These are phyloP conservation scores for Lepidochitona cinerea DNA, from an alignment of 2,888 invertebrate species.

Conservation along the genomic window DNA sequence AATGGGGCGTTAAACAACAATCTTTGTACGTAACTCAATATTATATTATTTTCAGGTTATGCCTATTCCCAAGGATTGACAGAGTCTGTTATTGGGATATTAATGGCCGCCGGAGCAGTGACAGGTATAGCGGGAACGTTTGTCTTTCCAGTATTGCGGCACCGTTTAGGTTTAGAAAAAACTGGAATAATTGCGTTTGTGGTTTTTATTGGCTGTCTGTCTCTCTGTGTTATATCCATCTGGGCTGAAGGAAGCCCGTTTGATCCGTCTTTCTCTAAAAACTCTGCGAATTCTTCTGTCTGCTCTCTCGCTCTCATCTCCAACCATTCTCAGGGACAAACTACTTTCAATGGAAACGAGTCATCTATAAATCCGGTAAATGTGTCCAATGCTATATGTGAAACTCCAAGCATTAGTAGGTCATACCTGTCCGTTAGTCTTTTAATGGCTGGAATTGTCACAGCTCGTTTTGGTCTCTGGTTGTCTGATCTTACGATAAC, in stretches of 20 bases:
- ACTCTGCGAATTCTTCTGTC: not conserved
- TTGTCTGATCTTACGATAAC: conserved; percentile 72
- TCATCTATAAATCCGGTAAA: not conserved
- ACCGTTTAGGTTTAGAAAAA: conserved; percentile 60
- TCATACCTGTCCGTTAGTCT: conserved; percentile 56
- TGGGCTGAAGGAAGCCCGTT: conserved; percentile 74
- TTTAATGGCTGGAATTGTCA: conserved; percentile 62
- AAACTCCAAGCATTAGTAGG: not conserved
- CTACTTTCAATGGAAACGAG: not conserved
- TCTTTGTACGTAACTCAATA: too few species aligned
- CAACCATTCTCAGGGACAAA: not conserved
- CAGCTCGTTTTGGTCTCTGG: conserved; percentile 71
- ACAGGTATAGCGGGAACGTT: conserved; percentile 73
- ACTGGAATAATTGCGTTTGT: conserved; percentile 66
- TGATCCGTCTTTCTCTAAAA: conserved; percentile 37
- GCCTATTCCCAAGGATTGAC: conserved; percentile 71
- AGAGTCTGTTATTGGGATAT: conserved; percentile 69
- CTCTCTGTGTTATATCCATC: conserved; percentile 70
- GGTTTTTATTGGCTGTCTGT: conserved; percentile 62
- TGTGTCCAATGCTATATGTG: not conserved
- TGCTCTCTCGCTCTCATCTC: not conserved
- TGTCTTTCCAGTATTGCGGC: conserved; percentile 70
- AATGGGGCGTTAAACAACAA: too few species aligned
- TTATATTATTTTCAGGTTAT: conserved; percentile 63
- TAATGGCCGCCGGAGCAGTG: conserved; percentile 71